Conservation (phyloP, 2,797 vertebrate species). For the Poeciliopsis gracilis region DNA sequence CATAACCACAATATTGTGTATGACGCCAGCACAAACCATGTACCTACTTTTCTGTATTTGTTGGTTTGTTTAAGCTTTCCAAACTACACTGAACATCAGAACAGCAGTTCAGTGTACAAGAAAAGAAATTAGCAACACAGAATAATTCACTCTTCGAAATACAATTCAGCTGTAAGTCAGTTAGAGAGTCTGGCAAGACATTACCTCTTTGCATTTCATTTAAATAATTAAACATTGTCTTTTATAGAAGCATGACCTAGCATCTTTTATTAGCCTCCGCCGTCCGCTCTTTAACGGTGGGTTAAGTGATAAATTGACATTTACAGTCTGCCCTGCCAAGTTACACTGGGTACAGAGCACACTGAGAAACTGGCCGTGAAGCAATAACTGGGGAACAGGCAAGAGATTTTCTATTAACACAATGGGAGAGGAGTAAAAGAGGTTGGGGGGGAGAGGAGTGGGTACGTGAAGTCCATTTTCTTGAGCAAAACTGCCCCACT, state of each 20-base stretch:
- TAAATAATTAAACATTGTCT: slow-evolving; percentile 59
- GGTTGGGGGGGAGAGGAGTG: slow-evolving; percentile 55
- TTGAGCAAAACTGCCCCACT: slow-evolving; percentile 44
- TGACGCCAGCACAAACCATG: background rate
- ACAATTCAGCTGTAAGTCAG: background rate
- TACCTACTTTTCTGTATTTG: background rate
- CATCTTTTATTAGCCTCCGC: slow-evolving; percentile 73
- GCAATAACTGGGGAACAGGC: slow-evolving; percentile 64
- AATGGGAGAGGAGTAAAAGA: slow-evolving; percentile 58
- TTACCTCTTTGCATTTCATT: slow-evolving; percentile 27
- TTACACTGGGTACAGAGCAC: slow-evolving; percentile 60
- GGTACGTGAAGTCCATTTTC: slow-evolving; percentile 46
- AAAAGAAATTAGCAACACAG: background rate
- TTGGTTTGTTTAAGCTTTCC: background rate
- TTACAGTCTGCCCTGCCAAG: slow-evolving; percentile 73
- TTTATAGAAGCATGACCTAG: slow-evolving; percentile 64
- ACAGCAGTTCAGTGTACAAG: background rate
- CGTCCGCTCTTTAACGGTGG: slow-evolving; percentile 72
- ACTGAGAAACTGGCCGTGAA: slow-evolving; percentile 75
- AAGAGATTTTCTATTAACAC: slow-evolving; percentile 78
- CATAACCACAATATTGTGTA: background rate
- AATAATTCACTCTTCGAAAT: background rate
- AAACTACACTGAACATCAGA: background rate
- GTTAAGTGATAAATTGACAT: slow-evolving; percentile 84
- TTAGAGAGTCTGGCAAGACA: slow-evolving; percentile 5